Conservation (phyloP, 2,797 vertebrate species). For the Melopsittacus undulatus region DNA sequence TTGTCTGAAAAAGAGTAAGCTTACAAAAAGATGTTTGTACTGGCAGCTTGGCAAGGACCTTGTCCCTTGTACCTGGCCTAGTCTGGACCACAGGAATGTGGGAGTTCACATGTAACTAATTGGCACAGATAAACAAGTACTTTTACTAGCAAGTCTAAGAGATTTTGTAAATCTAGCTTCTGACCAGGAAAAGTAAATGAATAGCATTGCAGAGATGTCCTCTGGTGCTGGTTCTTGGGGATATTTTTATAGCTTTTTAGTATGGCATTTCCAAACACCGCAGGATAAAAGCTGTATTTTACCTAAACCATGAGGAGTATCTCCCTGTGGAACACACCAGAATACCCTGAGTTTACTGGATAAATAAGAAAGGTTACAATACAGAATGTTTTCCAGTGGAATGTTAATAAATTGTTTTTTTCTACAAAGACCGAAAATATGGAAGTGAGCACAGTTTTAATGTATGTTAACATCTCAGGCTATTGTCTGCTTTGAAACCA, state of each 20-base stretch:
- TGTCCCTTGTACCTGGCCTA: constrained; percentile 55
- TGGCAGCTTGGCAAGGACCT: constrained; percentile 48
- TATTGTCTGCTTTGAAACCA: background rate
- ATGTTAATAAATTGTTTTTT: background rate
- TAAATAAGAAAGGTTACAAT: background rate
- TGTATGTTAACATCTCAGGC: background rate
- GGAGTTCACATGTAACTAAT: constrained; percentile 36
- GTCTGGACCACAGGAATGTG: constrained; percentile 68
- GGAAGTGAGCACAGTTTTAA: background rate
- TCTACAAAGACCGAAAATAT: background rate
- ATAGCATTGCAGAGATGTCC: background rate
- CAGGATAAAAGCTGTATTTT: background rate
- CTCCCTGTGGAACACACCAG: background rate
- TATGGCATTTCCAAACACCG: background rate
- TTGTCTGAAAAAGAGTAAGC: constrained; percentile 57
- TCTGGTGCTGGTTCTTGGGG: background rate
- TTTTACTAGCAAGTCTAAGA: constrained; percentile 51
- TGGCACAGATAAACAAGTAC: constrained; percentile 60
- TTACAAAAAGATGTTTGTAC: constrained; percentile 60
- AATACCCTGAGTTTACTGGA: background rate
- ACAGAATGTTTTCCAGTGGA: background rate
- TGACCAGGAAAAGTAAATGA: constrained; percentile 30
- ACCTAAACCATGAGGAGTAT: background rate
- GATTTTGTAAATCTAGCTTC: constrained; percentile 39
- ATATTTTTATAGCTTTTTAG: background rate